A percentile compares a stretch with the other conserved stretches of the same genome.
Evolutionary conservation across 2,113 vertebrate species (phyloP).

Genomic region (Aldabrachelys gigantea): DNA sequence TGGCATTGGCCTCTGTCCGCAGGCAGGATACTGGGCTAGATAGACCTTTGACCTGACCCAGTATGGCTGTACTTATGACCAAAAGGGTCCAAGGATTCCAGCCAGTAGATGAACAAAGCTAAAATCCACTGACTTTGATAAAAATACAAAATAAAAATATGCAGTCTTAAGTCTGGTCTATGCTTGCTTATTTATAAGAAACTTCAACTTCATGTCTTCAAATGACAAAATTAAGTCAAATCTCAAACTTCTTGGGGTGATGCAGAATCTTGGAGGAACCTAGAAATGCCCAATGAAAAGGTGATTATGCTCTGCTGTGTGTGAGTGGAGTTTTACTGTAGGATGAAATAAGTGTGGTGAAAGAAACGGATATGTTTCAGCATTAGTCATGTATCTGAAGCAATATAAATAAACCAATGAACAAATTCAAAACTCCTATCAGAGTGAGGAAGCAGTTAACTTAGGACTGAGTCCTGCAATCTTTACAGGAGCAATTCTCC

Average conservation of each 20-base stretch:
- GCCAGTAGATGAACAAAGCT: neutral
- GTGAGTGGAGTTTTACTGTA: neutral
- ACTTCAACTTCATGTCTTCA: neutral
- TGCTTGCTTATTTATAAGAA: neutral
- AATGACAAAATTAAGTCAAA: neutral
- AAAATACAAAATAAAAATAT: neutral
- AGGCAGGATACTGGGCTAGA: too few species aligned
- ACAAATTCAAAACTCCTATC: neutral
- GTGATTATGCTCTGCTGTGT: too few species aligned
- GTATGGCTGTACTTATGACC: neutral
- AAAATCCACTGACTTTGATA: neutral
- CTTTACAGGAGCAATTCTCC: neutral
- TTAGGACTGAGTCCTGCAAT: neutral
- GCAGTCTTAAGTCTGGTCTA: neutral
- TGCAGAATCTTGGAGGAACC: neutral
- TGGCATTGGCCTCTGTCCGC: too few species aligned
- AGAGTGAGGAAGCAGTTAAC: neutral
- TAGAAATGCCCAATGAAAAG: neutral
- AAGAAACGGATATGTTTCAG: neutral
- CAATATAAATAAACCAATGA: neutral
- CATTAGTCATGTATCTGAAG: neutral
- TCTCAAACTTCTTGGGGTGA: neutral
- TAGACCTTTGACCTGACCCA: too few species aligned
- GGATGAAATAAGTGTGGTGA: neutral
- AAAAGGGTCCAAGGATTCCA: neutral